Evolutionary conservation across 2,113 vertebrate species (phyloP).

Genomic region (Bombycilla garrulus): DNA sequence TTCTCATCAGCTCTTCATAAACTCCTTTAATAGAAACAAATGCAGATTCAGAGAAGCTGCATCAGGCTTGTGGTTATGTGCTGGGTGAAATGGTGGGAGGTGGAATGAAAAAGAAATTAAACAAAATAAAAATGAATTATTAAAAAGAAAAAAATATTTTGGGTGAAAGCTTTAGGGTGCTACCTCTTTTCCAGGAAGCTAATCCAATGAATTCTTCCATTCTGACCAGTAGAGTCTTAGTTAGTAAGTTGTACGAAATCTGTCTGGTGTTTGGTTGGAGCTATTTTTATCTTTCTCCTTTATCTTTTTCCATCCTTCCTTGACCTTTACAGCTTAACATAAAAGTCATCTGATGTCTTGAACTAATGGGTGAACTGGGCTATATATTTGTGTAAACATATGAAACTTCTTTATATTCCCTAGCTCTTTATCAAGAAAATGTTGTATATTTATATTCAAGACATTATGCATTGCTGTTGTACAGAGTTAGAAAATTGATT

Average conservation of each 20-base stretch:
- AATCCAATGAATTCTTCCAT: background rate
- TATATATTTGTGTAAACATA: background rate
- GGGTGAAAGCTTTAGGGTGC: background rate
- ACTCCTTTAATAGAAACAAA: background rate
- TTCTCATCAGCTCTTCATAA: background rate
- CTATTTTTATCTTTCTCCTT: too few species aligned
- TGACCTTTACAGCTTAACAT: background rate
- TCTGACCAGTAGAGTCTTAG: background rate
- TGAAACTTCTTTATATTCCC: background rate
- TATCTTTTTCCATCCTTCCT: background rate
- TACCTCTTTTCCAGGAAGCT: background rate
- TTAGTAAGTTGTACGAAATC: background rate
- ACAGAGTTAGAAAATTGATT: constrained; percentile 8
- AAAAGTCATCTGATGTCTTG: background rate
- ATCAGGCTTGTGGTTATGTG: rapidly evolving
- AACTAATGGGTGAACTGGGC: background rate
- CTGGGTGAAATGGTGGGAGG: background rate
- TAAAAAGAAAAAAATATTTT: background rate
- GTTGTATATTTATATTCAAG: background rate
- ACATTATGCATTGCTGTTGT: background rate
- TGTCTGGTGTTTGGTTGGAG: rapidly evolving
- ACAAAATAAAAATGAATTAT: background rate
- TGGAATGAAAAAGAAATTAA: background rate
- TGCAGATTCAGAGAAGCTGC: background rate
- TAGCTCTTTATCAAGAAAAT: background rate